A percentile compares a stretch with the other conserved stretches of the same genome.
These are phyloP conservation scores for Poecilia latipinna DNA, from an alignment of 2,113 vertebrate species.

Conservation along the genomic window DNA sequence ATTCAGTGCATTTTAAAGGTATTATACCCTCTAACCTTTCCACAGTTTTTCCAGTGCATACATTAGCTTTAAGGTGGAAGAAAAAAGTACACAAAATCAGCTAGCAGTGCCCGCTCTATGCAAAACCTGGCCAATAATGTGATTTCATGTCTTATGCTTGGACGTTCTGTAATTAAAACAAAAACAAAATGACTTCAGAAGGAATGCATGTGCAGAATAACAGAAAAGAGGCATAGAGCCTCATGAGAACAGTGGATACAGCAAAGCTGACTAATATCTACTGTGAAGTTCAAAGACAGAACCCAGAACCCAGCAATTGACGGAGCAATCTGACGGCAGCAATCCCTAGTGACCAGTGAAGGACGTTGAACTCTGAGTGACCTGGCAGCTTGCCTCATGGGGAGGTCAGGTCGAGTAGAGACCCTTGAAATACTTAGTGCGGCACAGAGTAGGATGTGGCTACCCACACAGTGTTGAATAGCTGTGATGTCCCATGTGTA, in stretches of 20 bases:
- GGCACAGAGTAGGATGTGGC: slow-evolving; percentile 43
- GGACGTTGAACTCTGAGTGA: slow-evolving; percentile 67
- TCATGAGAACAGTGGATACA: not conserved
- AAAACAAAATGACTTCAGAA: not conserved
- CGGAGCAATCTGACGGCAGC: slow-evolving; percentile 43
- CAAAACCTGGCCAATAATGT: not conserved
- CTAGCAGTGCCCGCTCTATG: not conserved
- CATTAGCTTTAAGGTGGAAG: not conserved
- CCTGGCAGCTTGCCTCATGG: slow-evolving; percentile 48
- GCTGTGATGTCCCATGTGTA: slow-evolving; percentile 8
- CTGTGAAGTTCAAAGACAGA: slow-evolving; percentile 22
- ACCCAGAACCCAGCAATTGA: slow-evolving; percentile 58
- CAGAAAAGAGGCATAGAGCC: not conserved
- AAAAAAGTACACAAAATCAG: not conserved
- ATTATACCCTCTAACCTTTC: too few relatives aligned
- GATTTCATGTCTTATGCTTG: too few relatives aligned
- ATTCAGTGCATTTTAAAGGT: too few relatives aligned
- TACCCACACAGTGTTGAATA: slow-evolving; percentile 32
- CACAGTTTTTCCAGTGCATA: not conserved
- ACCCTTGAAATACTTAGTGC: slow-evolving; percentile 26
- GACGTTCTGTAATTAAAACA: not conserved
- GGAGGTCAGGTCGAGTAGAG: slow-evolving; percentile 29
- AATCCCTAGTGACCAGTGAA: not conserved
- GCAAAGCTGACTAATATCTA: not conserved
- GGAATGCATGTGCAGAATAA: not conserved